Percentiles rank a stretch among this genome's conserved stretches.
These are phyloP conservation scores for Salminus brasiliensis DNA, from an alignment of 2,113 vertebrate species.

Conservation along the genomic window DNA sequence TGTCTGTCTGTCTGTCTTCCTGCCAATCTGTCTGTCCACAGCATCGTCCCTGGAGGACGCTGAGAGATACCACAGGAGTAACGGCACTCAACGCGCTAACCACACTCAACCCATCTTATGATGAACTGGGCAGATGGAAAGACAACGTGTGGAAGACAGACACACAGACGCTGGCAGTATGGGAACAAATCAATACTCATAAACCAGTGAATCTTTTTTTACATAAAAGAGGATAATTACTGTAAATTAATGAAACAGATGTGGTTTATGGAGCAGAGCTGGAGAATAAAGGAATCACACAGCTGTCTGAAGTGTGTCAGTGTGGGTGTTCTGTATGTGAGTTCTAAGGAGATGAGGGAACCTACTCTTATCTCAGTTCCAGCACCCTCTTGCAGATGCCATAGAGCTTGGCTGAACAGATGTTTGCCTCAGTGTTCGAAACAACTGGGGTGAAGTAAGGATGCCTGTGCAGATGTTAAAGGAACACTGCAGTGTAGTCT, in stretches of 20 bases:
- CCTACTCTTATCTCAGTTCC: background rate
- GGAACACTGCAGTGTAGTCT: too few relatives aligned
- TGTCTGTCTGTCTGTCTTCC: background rate
- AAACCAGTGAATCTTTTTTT: conserved; percentile 33
- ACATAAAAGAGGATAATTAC: conserved; percentile 45
- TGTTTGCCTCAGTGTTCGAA: background rate
- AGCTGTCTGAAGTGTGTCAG: conserved; percentile 38
- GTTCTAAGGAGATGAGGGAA: background rate
- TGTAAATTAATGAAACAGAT: conserved; percentile 52
- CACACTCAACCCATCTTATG: background rate
- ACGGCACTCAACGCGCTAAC: background rate
- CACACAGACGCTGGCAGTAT: conserved; percentile 29
- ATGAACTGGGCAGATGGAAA: background rate
- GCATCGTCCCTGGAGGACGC: conserved; percentile 33
- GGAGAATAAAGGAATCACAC: conserved; percentile 65
- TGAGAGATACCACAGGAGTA: conserved; percentile 32
- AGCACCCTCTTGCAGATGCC: background rate
- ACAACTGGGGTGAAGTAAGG: too few relatives aligned
- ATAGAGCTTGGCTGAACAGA: background rate
- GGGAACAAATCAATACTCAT: background rate
- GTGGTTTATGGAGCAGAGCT: conserved; percentile 40
- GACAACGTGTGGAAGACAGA: conserved; percentile 27
- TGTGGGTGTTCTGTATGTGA: conserved; percentile 27
- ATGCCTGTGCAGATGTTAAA: too few relatives aligned
- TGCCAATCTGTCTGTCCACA: background rate